phyloP scores from a whole-genome alignment of 2,888 invertebrate genomes.

The Pyrrhia umbra region DNA sequence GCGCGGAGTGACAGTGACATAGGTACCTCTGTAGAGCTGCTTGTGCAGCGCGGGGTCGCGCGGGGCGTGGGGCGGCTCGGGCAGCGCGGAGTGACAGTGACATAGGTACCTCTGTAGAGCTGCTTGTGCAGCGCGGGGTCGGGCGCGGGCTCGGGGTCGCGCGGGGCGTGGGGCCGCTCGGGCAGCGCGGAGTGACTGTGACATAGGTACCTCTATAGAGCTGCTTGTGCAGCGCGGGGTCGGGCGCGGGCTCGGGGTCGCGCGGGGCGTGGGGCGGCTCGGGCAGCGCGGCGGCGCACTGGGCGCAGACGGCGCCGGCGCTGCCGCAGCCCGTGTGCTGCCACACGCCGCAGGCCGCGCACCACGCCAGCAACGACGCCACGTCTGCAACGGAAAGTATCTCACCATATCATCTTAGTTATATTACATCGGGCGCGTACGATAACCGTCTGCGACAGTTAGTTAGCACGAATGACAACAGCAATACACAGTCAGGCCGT shows the following conservation, averaged over 20 bases:
- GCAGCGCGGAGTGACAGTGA: neutral
- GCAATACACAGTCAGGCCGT: too few relatives aligned
- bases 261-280: conserved; percentile 68
- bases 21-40: too few relatives aligned
- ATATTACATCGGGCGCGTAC: neutral
- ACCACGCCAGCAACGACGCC: conserved; percentile 83
- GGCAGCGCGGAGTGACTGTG: conserved; percentile 56
- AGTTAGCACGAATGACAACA: too few relatives aligned
- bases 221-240: conserved; percentile 47
- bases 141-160: too few relatives aligned
- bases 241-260: conserved; percentile 63
- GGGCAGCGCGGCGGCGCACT: conserved; percentile 68
- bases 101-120: conserved; percentile 68
- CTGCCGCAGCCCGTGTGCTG: conserved; percentile 85
- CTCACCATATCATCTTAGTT: too few relatives aligned
- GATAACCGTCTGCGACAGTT: too few relatives aligned
- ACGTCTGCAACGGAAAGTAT: conserved; percentile 75
- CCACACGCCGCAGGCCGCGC: conserved; percentile 78
- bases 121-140: conserved; percentile 53
- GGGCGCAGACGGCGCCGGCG: conserved; percentile 61
- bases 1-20: too few relatives aligned
- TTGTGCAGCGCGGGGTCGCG: too few relatives aligned
- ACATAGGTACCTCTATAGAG: conserved; percentile 66
- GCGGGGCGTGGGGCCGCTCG: conserved; percentile 63
- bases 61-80: neutral